These are phyloP conservation scores for Paracyclopina nana DNA, from an alignment of 1,140 invertebrate species.

Conservation along the genomic window DNA sequence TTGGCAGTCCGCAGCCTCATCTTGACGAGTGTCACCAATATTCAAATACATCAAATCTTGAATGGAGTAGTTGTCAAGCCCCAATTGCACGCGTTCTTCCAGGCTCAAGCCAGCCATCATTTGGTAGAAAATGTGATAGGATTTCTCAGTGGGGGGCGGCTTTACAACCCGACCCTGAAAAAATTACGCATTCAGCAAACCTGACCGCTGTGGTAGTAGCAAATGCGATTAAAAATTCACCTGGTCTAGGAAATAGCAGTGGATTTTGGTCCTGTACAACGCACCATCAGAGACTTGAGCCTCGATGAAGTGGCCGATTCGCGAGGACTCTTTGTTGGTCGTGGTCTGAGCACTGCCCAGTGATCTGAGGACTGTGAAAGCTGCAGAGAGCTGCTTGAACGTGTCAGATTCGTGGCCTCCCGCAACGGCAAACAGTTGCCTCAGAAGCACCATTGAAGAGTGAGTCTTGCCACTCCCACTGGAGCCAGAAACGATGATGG, in stretches of 20 bases:
- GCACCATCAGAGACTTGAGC: constrained; percentile 89
- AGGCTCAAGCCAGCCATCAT: constrained; percentile 68
- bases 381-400: constrained; percentile 84
- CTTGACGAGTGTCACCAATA: constrained; percentile 46
- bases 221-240: too few relatives aligned
- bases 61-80: background rate
- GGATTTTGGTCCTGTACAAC: constrained; percentile 81
- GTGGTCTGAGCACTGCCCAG: constrained; percentile 72
- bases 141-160: constrained; percentile 65
- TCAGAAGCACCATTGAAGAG: constrained; percentile 67
- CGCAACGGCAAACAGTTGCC: constrained; percentile 75
- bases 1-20: constrained; percentile 49
- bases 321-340: constrained; percentile 74
- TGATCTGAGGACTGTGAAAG: constrained; percentile 75
- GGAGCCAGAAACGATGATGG: constrained; percentile 71
- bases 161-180: constrained; percentile 66
- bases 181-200: too few relatives aligned
- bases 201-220: too few relatives aligned
- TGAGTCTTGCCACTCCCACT: constrained; percentile 89
- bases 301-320: constrained; percentile 89
- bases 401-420: constrained; percentile 83
- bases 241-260: constrained; percentile 86
- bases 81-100: constrained; percentile 50
- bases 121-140: constrained; percentile 95
- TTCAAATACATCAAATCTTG: constrained; percentile 46